Base-by-base conservation (phyloP, 2,113 vertebrate genomes). In the Cyphomyrus plagiostoma region DNA sequence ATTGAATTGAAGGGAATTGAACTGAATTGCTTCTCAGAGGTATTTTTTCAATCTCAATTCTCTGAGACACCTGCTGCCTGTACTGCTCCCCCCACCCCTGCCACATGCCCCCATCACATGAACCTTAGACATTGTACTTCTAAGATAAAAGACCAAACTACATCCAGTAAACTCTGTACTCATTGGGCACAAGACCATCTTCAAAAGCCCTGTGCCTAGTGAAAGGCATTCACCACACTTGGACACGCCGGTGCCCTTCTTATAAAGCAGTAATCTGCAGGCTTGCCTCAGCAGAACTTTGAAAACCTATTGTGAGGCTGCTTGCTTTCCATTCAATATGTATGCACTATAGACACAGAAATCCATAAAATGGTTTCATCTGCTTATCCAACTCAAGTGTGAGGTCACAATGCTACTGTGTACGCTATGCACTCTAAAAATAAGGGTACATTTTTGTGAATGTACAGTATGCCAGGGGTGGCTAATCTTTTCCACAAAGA, bases 141-240 rank as follows among this genome's bases (percentile, higher is more conserved):
- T 56, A 53, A 53, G 85, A 87, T 87, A 53, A 87, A 30, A 86
- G 26, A 35, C 13, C n/a, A 39, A 53, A 35, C 30, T 87, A 53
- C 50, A 53, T 1, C 11, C 49, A 87, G 49, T 87, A 87, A 87
- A 87, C 85, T 35, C 49, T 50, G 26, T n/a, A 15, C 21, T 30
- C 49, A 17, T 53, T 87, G 49, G 50, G 19, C 26, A 48, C 82
- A 30, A 35, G 50, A 48, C 50, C 26, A 26, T 19, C 85, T 56
- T 39, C 85, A 7, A 87, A 53, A 26, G 30, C 85, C 19, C 42
- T 84, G 45, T 45, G 82, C 45, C 82, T 19, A 9, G 10, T 19
- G 85, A 87, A 56, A 52, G 26, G 15, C n/a, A 87, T 87, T 53
- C 85, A 53, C 50, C 50, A 53, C n/a, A 87, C 85, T 86, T 86